phyloP scores from a whole-genome alignment of 2,888 invertebrate genomes.

The Drosophila meridiana region DNA sequence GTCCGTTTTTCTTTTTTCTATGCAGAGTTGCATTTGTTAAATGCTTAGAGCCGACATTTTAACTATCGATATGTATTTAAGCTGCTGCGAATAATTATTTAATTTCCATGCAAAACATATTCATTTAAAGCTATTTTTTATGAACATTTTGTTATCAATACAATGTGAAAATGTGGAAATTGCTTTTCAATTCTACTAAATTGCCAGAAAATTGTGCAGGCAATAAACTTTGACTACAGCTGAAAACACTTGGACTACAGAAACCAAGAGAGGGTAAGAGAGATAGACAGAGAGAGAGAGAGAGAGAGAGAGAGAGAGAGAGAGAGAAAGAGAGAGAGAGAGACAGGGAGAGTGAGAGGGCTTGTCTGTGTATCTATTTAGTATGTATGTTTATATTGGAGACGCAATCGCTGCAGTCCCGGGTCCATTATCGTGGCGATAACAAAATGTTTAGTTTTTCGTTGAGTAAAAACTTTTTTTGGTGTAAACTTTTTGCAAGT shows the following conservation, averaged over 20 bases:
- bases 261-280: not conserved
- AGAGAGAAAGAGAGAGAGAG: not conserved
- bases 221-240: slow-evolving; percentile 57
- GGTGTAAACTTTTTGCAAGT: slow-evolving; percentile 74
- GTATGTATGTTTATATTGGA: slow-evolving; percentile 20
- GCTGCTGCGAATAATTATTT: not conserved
- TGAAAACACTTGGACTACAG: slow-evolving; percentile 7
- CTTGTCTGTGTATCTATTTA: slow-evolving; percentile 2
- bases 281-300: not conserved
- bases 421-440: slow-evolving; percentile 74
- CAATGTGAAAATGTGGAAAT: slow-evolving; percentile 42
- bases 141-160: slow-evolving; percentile 10
- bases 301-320: not conserved
- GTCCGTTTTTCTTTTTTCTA: not conserved
- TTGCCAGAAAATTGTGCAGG: slow-evolving; percentile 46
- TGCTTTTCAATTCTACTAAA: slow-evolving; percentile 41
- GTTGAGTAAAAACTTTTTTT: slow-evolving; percentile 67
- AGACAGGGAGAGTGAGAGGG: not conserved
- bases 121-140: not conserved
- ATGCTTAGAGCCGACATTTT: too few species aligned
- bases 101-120: not conserved
- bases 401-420: slow-evolving; percentile 52
- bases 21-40: not conserved
- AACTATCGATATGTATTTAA: not conserved
- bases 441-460: slow-evolving; percentile 79